Evolutionary conservation across 1,140 invertebrate species (phyloP), one percentile per base, ranked within the genome.

Genomic region (Lasaia peninsularis): DNA sequence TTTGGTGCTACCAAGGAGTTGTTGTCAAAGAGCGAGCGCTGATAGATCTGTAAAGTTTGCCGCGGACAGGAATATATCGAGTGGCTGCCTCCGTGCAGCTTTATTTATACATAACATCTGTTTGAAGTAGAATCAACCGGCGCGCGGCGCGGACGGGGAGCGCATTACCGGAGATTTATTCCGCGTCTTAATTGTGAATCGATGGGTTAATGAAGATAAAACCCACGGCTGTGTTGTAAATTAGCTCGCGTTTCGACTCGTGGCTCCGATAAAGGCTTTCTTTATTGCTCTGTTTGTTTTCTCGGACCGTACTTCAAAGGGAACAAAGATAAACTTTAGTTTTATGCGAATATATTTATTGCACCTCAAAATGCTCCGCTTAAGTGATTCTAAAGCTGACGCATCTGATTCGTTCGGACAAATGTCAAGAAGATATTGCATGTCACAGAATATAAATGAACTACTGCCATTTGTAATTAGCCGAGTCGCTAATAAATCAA

Each of bases 161-260:
- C 79, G 75, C 82, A 88, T 86, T 87, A 86, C 86, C 67, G 77
- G 77, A 86, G 83, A 86, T 88, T 88, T 88, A 88, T 88, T 81
- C 84, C 75, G 75, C 83, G 86, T 88, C 86, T 88, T 88, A 88
- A 88, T 88, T 88, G 86, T 86, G 86, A 87, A 88, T 88, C 83
- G 86, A 88, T 88, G 83, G 86, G 82, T 87, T 88, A 88, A 88
- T 88, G 86, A 88, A 88, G 86, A 88, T 88, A 88, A 88, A 88
- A 88, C 82, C 78, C 73, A 79, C 79, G 83, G 82, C 80, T 71
- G 83, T 88, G 84, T 86, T 86, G 84, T 88, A 88, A 88, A 88
- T 88, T 88, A 88, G 86, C 83, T 87, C 74, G 83, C 83, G 86
- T 88, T 83, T 88, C 83, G 81, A 86, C 83, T 88, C 79, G 71